Conservation (phyloP, 2,888 invertebrate genomes). For the Hyalella azteca region DNA sequence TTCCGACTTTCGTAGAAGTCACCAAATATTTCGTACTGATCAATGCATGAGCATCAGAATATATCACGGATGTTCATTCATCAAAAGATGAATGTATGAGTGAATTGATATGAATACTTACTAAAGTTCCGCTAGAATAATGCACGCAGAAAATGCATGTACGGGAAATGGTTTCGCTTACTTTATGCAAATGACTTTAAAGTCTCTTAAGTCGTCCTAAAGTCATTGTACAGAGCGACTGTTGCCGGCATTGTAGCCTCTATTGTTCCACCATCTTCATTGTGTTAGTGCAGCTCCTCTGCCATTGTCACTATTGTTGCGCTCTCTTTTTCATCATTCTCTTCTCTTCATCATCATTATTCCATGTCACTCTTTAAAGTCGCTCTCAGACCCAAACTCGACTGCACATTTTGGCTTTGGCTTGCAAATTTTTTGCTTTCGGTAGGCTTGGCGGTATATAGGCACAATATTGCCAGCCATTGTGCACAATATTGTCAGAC, state of each 20-base stretch:
- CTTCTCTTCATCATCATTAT: neutral
- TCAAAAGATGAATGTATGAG: no score
- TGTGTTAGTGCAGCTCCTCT: neutral
- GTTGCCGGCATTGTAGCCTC: neutral
- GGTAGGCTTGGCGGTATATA: neutral
- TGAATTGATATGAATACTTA: no score
- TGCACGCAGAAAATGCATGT: no score
- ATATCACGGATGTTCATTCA: no score
- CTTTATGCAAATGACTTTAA: no score
- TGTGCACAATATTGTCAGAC: neutral
- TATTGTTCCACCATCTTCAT: neutral
- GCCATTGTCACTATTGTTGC: neutral
- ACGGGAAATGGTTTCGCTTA: no score
- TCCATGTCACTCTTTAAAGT: neutral
- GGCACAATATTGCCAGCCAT: neutral
- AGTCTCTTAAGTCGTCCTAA: neutral
- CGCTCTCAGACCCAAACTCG: neutral
- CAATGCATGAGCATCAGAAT: no score
- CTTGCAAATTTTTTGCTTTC: neutral
- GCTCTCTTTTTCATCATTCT: neutral
- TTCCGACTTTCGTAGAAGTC: no score
- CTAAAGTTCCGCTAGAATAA: no score
- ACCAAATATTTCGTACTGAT: no score
- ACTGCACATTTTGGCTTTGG: neutral
- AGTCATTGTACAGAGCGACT: neutral